Percentiles rank a stretch among this genome's conserved stretches.
Evolutionary conservation across 2,888 invertebrate species (phyloP).

Genomic region (Eupithecia subumbrata): DNA sequence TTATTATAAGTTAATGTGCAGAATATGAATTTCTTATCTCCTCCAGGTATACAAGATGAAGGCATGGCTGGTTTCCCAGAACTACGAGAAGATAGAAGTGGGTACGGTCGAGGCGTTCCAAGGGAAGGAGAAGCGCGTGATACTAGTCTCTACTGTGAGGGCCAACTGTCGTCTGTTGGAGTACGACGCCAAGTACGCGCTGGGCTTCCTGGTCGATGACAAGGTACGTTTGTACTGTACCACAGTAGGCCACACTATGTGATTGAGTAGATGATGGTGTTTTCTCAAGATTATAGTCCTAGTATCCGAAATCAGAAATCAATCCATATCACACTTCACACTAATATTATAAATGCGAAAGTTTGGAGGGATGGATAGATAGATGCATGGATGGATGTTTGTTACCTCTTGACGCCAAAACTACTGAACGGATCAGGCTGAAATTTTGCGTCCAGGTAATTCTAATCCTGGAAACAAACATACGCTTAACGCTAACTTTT

Average conservation of each 20-base stretch:
- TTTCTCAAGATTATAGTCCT: too few species aligned
- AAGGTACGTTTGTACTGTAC: slow-evolving; percentile 49
- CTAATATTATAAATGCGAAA: too few species aligned
- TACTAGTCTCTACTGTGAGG: slow-evolving; percentile 92
- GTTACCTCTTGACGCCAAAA: too few species aligned
- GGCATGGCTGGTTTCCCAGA: slow-evolving; percentile 34
- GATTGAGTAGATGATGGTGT: too few species aligned
- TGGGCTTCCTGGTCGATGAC: slow-evolving; percentile 83
- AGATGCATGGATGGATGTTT: too few species aligned
- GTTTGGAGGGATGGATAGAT: too few species aligned
- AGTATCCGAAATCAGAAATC: too few species aligned
- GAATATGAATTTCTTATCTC: neutral
- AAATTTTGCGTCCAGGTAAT: too few species aligned
- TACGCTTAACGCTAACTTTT: too few species aligned
- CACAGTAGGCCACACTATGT: neutral
- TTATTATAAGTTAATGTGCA: neutral
- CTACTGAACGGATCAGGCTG: too few species aligned
- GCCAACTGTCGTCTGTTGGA: slow-evolving; percentile 83
- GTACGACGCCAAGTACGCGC: slow-evolving; percentile 80
- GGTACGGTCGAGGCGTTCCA: slow-evolving; percentile 95
- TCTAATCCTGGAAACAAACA: too few species aligned
- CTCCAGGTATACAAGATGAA: slow-evolving; percentile 77
- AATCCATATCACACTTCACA: too few species aligned
- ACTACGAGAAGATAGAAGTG: slow-evolving; percentile 81
- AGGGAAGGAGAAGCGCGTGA: slow-evolving; percentile 92